Base-by-base conservation (phyloP, 2,797 vertebrate species). In the Meriones psammophilus region DNA sequence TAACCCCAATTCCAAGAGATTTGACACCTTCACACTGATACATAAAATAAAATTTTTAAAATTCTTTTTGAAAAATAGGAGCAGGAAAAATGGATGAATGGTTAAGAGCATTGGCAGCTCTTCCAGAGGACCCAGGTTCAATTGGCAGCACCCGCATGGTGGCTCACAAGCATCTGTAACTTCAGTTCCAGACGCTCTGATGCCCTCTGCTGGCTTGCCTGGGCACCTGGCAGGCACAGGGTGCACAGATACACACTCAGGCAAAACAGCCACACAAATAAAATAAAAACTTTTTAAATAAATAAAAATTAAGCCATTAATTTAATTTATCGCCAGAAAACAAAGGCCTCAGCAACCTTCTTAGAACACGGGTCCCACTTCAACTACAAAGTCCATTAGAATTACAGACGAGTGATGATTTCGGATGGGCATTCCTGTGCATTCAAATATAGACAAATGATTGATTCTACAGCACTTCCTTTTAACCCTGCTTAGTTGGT, bases 381-480 rank as follows among this genome's bases (percentile, higher is more conserved):
- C 26, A 33, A 42, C 13, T 66, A 85, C n/a, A 64, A 96, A 88
- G 66, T 28, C 71, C 0, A 39, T 39, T 66, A 7, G 17, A 92
- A 28, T 26, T 46, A 42, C 2, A 18, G 30, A 56, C 33, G 8
- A 26, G n/a, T 20, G 46, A 84, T 1, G 88, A 88, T 4, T 46
- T 74, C 14, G 56, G 20, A 22, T 33, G 33, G 50, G 26, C 13
- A 50, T 26, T 54, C 76, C 54, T 30, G 8, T 22, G 56, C 64
- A 68, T 13, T 89, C 39, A 68, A 94, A 74, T 64, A 68, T 28
- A 93, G 28, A 89, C 86, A 79, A 14, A 24, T 13, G 83, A 80
- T 64, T 13, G 83, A 80, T 64, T 84, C 71, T 50, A 91, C 58
- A 69, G 88, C 18, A 50, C n/a, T 42, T 85, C 62, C 62, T 50